Conservation (phyloP, 2,113 vertebrate species). For the Sphaerodactylus townsendi region DNA sequence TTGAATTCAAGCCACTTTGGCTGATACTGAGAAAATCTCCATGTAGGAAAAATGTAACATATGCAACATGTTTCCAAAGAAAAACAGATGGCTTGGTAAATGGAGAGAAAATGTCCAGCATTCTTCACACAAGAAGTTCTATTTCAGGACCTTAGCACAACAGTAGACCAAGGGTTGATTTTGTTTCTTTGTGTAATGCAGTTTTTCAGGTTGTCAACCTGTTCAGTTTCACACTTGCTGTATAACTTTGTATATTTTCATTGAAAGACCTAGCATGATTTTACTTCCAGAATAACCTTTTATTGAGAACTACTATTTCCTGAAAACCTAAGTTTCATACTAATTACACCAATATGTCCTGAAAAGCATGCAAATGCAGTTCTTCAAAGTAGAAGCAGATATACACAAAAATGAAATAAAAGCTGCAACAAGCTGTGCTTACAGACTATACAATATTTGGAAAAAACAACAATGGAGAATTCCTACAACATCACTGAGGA, state of each 20-base stretch:
- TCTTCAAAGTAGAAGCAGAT: too few species aligned
- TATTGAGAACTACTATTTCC: not conserved
- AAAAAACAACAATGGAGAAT: too few species aligned
- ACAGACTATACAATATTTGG: too few species aligned
- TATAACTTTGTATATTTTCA: not conserved
- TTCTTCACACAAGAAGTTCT: not conserved
- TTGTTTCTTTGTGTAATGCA: not conserved
- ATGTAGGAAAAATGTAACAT: not conserved
- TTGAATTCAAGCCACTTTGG: too few species aligned
- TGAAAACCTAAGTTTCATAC: not conserved
- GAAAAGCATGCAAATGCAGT: too few species aligned
- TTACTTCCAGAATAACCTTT: slow-evolving; percentile 1
- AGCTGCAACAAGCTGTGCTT: too few species aligned
- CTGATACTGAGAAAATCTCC: not conserved
- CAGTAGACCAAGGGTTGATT: not conserved
- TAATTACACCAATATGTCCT: too few species aligned
- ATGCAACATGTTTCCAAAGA: not conserved
- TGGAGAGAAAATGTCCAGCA: not conserved
- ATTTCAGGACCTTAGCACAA: not conserved
- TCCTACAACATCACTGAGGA: too few species aligned
- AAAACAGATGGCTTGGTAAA: not conserved
- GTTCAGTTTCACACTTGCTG: not conserved
- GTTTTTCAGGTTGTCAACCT: slow-evolving; percentile 2
- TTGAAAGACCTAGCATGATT: not conserved
- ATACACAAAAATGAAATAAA: too few species aligned